Conservation (phyloP, 2,797 vertebrate species). For the Molossus alvarezi region DNA sequence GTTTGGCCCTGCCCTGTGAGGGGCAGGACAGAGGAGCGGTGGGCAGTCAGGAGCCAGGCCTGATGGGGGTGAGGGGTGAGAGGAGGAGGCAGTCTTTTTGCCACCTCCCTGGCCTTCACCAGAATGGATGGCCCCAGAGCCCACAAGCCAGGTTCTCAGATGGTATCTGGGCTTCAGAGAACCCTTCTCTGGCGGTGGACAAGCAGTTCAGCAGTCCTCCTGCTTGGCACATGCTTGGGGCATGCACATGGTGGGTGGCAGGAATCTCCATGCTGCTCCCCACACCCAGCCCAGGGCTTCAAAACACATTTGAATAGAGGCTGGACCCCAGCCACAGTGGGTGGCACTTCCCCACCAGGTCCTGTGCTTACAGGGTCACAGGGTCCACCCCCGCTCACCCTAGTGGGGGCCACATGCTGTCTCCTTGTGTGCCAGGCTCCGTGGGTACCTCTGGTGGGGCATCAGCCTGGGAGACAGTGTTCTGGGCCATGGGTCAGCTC, state of each 20-base stretch:
- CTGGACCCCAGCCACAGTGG: background rate
- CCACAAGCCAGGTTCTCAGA: background rate
- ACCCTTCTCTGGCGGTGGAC: background rate
- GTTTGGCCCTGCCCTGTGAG: background rate
- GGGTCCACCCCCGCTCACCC: background rate
- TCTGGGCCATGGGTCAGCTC: slow-evolving; percentile 2
- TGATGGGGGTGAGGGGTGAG: too few relatives aligned
- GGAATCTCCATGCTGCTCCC: slow-evolving; percentile 60
- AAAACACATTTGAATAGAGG: background rate
- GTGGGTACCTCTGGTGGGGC: background rate
- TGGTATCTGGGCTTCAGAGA: background rate
- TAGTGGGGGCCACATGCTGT: background rate
- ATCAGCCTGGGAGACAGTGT: background rate
- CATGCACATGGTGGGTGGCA: background rate
- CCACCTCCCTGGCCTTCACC: background rate
- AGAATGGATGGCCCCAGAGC: background rate
- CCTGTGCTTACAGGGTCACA: background rate
- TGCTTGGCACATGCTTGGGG: background rate
- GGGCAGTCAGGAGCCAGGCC: background rate
- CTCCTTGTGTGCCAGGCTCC: background rate
- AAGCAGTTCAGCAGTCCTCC: background rate
- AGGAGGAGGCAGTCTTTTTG: background rate
- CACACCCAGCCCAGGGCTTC: background rate
- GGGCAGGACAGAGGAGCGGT: background rate
- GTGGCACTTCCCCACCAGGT: background rate